Evolutionary conservation across 2,797 vertebrate species (phyloP), one percentile per base, ranked within the genome.

Genomic region (Phyllotis vaccarum): DNA sequence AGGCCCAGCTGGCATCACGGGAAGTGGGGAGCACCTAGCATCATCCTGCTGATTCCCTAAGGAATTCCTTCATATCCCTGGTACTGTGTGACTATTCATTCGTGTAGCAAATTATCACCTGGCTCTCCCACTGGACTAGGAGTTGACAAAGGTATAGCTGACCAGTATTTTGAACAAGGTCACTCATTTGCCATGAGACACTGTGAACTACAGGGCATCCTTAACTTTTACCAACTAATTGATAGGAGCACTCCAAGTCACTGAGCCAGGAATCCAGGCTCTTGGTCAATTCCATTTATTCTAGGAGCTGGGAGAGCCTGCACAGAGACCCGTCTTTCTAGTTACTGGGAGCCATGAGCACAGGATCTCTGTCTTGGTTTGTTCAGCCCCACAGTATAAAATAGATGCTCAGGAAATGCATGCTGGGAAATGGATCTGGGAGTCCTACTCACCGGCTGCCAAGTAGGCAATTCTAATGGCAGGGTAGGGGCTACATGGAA

Each of bases 321-420:
- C 0, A 9, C 9, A 3, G 58, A 90, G 49, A 31, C 11, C 29
- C 24, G 1, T 62, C 3, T 1, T 60, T n/a, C 58, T 2, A 9
- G n/a, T 7, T 0, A 5, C 43, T 6, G 5, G 24, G 2, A 46
- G 9, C 31, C 22, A 0, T 0, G 0, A 86, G 37, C 13, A 52
- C 37, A 14, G 31, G 54, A 21, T 1, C 17, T n/a, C 29, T n/a
- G 0, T 5, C 58, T 49, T 29, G 62, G 58, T 22, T 12, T 31
- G 37, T 24, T 49, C 68, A 4, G 37, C 27, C 6, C 24, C 49
- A 16, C 2, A 0, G 3, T 1, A 29, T 9, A 5, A 21, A 14
- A 24, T 6, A 12, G 46, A 56, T 10, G 24, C 60, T 60, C 56
- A 22, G 58, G 40, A 60, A 60, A 70, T 43, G 3, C 14, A 0